Percentiles rank a stretch among this genome's conserved stretches.
Conservation (phyloP, 2,888 invertebrate genomes). For the Drosophila picticornis region DNA sequence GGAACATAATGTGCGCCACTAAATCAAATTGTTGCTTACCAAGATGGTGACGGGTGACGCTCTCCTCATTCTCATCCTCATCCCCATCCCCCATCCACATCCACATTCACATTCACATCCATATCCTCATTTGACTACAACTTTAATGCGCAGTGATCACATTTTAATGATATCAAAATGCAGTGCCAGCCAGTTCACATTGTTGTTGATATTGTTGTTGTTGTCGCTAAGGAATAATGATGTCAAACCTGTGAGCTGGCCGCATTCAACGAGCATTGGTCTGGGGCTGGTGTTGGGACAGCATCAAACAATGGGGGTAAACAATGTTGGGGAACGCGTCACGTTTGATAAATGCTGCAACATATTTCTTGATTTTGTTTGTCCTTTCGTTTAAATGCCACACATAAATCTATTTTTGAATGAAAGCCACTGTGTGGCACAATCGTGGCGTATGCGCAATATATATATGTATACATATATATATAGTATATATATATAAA, state of each 20-base stretch:
- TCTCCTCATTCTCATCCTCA: constrained; percentile 6
- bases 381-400: constrained; percentile 73
- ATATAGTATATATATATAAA: no score
- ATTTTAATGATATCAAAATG: constrained; percentile 81
- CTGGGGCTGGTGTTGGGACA: background rate
- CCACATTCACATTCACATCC: constrained; percentile 23
- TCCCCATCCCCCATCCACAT: constrained; percentile 12
- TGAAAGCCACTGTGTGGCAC: constrained; percentile 60
- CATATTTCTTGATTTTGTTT: constrained; percentile 68
- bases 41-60: constrained; percentile 48
- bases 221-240: constrained; percentile 55
- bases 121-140: constrained; percentile 69
- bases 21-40: constrained; percentile 69
- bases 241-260: constrained; percentile 49
- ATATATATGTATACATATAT: constrained; percentile 29
- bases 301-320: constrained; percentile 20
- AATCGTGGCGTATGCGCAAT: constrained; percentile 69
- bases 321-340: constrained; percentile 62
- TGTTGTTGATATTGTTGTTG: constrained; percentile 15
- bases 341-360: constrained; percentile 76
- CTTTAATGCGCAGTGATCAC: constrained; percentile 81
- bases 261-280: background rate
- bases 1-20: constrained; percentile 60
- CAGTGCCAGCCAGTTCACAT: constrained; percentile 52
- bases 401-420: constrained; percentile 83